Base-by-base conservation (phyloP, 92 coral and sea anemone species). In the Diadumene lineata region DNA sequence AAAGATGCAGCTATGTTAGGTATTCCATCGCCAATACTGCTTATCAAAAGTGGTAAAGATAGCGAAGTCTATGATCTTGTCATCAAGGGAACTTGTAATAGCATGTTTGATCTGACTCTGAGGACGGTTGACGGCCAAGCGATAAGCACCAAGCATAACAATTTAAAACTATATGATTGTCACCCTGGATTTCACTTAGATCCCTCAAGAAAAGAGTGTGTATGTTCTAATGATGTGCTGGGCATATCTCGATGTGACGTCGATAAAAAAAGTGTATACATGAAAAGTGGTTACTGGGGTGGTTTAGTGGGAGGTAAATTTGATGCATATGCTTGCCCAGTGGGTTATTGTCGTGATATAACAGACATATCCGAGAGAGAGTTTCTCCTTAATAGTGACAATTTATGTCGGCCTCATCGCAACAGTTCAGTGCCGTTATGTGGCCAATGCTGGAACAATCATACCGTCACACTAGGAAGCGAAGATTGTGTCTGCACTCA, bases 231-330 rank as follows among this genome's bases (percentile, higher is more conserved):
- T 2, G 34, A 73, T 51, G 32, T 32, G 18, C 43, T 27, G 51
- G 88, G 88, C 21, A 62, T 82, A 23, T 58, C 74, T 10, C 25
- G 73, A 4, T 86, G 91, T 68, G 61, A 50, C 6, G 60, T 32
- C 21, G 81, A 77, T 51, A 73, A 74, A 16, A 82, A 76, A 74
- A 31, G 31, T n/a, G 74, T 86, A 16, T 86, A 70, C 61, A 34
- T 86, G 30, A 86, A 82, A 50, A 32, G 26, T 18, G 91, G 84
- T 18, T 86, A 70, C 51, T 86, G 91, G 91, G 77, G 63, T 63
- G 91, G 84, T 0, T 28, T 50, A 7, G 82, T 74, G 19, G 79
- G 43, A 23, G 60, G 60, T 11, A 32, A 22, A 6, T 82, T 78
- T 27, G 24, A 2, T 31, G 64, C 82, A 27, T 65, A 26, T 24